A percentile compares a stretch with the other conserved stretches of the same genome.
These are phyloP conservation scores for Sardinella longiceps DNA, from an alignment of 2,797 vertebrate species.

Conservation along the genomic window DNA sequence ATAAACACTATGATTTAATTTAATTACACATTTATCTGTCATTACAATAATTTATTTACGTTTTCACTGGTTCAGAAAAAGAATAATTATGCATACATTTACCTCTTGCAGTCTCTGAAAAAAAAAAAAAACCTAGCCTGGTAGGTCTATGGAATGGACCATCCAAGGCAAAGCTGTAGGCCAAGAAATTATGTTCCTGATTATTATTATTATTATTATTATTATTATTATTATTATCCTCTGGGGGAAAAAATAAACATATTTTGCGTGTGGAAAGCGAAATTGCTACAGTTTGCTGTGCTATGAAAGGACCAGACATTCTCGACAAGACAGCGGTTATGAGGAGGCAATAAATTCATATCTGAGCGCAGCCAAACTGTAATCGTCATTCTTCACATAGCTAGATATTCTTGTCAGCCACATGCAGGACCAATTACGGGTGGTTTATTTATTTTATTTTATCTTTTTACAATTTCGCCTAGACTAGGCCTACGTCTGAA, in stretches of 20 bases:
- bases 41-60: neutral
- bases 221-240: neutral
- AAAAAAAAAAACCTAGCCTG: neutral
- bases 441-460: neutral
- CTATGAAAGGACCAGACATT: neutral
- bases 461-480: neutral
- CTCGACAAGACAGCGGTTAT: neutral
- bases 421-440: neutral
- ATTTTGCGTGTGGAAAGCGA: neutral
- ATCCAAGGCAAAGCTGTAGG: too few relatives aligned
- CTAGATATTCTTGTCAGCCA: neutral
- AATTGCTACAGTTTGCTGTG: too few relatives aligned
- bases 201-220: too few relatives aligned
- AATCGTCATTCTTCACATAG: neutral
- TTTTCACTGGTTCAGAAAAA: neutral
- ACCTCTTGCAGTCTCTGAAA: neutral
- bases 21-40: slow-evolving; percentile 3
- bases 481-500: neutral
- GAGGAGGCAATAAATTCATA: neutral
- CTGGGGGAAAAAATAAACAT: neutral
- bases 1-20: slow-evolving; percentile 21
- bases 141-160: too few relatives aligned
- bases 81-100: neutral
- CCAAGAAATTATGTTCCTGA: too few relatives aligned
- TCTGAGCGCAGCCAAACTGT: neutral